Evolutionary conservation across 2,888 invertebrate genomes (phyloP).

Genomic region (Metalampra italica): DNA sequence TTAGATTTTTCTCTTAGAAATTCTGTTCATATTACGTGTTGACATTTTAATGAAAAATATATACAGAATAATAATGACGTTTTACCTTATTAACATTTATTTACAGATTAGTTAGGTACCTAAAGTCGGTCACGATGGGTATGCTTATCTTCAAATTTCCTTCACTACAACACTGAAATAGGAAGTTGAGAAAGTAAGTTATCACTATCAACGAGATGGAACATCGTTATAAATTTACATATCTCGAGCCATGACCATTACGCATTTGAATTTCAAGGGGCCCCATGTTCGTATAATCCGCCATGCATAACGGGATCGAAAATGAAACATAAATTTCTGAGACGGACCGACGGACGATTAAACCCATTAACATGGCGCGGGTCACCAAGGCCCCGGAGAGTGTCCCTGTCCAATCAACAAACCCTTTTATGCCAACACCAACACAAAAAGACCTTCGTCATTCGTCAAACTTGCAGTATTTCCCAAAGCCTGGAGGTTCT

Average conservation of each 20-base stretch:
- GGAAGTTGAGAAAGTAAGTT: background rate
- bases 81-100: too few relatives aligned
- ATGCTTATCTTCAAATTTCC: too few relatives aligned
- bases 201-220: background rate
- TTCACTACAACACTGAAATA: background rate
- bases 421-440: conserved; percentile 50
- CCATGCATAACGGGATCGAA: conserved; percentile 74
- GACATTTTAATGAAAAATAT: too few relatives aligned
- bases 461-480: conserved; percentile 14
- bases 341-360: conserved; percentile 72
- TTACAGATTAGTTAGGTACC: too few relatives aligned
- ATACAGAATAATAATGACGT: too few relatives aligned
- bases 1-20: too few relatives aligned
- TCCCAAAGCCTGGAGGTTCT: conserved; percentile 46
- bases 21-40: too few relatives aligned
- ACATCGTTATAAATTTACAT: background rate
- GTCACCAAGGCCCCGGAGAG: conserved; percentile 53
- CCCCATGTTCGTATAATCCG: conserved; percentile 55
- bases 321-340: conserved; percentile 76
- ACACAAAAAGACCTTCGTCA: conserved; percentile 9
- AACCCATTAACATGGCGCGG: conserved; percentile 72
- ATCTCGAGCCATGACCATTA: conserved; percentile 2
- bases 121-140: too few relatives aligned
- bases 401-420: conserved; percentile 65
- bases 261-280: conserved; percentile 47